Evolutionary conservation across 1,140 invertebrate genomes (phyloP).

Genomic region (Drosophila asahinai): DNA sequence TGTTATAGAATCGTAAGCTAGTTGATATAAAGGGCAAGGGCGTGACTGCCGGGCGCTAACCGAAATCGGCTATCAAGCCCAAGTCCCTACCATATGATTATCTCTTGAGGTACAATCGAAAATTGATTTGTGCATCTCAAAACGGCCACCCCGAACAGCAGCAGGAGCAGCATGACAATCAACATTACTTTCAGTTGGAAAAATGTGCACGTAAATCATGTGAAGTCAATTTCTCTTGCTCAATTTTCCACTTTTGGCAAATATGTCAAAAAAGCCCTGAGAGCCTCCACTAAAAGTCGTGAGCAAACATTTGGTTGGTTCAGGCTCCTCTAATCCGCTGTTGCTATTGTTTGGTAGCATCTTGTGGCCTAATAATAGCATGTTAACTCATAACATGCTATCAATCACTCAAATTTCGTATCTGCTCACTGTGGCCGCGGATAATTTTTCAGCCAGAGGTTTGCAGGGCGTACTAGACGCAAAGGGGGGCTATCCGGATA

Average conservation of each 20-base stretch:
- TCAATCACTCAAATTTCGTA: slow-evolving; percentile 75
- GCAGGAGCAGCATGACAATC: slow-evolving; percentile 63
- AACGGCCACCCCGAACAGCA: slow-evolving; percentile 46
- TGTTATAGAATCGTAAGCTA: background rate
- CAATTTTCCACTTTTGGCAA: slow-evolving; percentile 80
- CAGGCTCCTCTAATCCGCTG: slow-evolving; percentile 24
- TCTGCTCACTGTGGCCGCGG: slow-evolving; percentile 43
- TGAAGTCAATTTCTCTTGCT: slow-evolving; percentile 79
- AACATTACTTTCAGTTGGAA: slow-evolving; percentile 52
- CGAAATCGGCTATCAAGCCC: slow-evolving; percentile 27
- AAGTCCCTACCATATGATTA: slow-evolving; percentile 48
- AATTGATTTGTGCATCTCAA: slow-evolving; percentile 51
- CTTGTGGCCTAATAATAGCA: slow-evolving; percentile 77
- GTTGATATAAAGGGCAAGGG: background rate
- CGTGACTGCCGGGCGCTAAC: background rate
- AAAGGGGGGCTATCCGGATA: slow-evolving; percentile 36
- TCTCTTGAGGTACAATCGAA: slow-evolving; percentile 46
- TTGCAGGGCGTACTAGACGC: background rate
- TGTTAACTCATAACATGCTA: slow-evolving; percentile 82
- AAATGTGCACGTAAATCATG: slow-evolving; percentile 79
- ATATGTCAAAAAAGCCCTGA: slow-evolving; percentile 71
- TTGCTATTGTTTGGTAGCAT: slow-evolving; percentile 70
- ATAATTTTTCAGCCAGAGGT: slow-evolving; percentile 30
- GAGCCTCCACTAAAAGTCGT: slow-evolving; percentile 62
- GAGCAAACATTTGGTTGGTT: slow-evolving; percentile 71